Base-by-base conservation (phyloP, 2,797 vertebrate species). In the Florisuga fusca region DNA sequence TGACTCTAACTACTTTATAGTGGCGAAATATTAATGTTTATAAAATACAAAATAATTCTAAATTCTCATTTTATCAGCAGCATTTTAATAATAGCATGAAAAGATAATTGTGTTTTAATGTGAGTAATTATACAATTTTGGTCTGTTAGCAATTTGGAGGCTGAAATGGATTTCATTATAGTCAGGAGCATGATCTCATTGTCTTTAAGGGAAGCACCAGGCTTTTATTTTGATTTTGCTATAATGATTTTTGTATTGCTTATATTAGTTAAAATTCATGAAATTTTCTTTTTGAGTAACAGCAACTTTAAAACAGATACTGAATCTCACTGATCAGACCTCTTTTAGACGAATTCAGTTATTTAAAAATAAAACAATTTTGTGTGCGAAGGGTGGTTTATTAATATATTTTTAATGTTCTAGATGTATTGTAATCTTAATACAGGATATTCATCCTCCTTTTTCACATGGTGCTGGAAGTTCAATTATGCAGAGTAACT, bases 31-130 rank as follows among this genome's bases (percentile, higher is more conserved):
- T 54, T 95, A 92, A 87, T 80, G 43, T 77, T 87, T 78, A 46
- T 85, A 87, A 94, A 93, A 64, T 77, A 85, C 10, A 58, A 87
- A 94, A 86, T 66, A 87, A 48, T 63, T 78, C 22, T 66, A 66
- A 84, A 67, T 73, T 80, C 41, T 87, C 29, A n/a, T 91, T 94
- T 94, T 83, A 76, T 91, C 59, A 51, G 20, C 25, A 73, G 64
- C 4, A 33, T 90, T 95, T 87, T 82, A 92, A 66, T 77, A 87
- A 76, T 59, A 61, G 12, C 19, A 3, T 79, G 45, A 68, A 84
- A 63, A 74, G 9, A 82, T 75, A 89, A 79, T 80, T 84, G 23
- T 77, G 23, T 80, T 93, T 94, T 84, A 95, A 82, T 90, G 43
- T 71, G 51, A 77, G 27, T 78, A 93, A 89, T 93, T 87, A 51